Evolutionary conservation across 2,888 invertebrate genomes (phyloP), one percentile per base, ranked within the genome.

Genomic region (Stegana nigrithorax): DNA sequence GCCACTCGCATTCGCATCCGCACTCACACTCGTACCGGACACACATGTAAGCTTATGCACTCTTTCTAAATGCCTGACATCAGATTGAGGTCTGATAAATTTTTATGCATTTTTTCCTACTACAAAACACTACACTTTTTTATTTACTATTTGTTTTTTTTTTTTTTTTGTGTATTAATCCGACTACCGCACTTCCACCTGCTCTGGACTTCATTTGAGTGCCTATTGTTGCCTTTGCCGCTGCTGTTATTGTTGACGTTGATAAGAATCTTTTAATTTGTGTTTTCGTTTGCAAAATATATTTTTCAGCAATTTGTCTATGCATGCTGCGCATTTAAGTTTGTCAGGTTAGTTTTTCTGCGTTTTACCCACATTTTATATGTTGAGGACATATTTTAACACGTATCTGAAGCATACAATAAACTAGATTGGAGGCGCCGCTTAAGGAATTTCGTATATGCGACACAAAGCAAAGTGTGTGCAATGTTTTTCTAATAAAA

Each of bases 181-280:
- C n/a, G n/a, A n/a, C n/a, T 27, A 5, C 26, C 17, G 14, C 17
- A 14, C 27, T 51, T 27, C 17, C n/a, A 4, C 21, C 6, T 14
- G 14, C 39, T n/a, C 39, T 39, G 36, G n/a, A n/a, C n/a, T n/a
- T n/a, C n/a, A n/a, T n/a, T n/a, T n/a, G n/a, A n/a, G n/a, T n/a
- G n/a, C n/a, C n/a, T n/a, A n/a, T n/a, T n/a, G n/a, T n/a, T n/a
- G n/a, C n/a, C n/a, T n/a, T n/a, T n/a, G n/a, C n/a, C 4, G 53
- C 36, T 39, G 32, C 14, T 39, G 10, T n/a, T n/a, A n/a, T n/a
- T 55, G 53, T 55, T 55, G 53, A 55, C 21, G 53, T 27, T 7
- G 53, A 55, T 55, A 55, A 55, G 53, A 55, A 55, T 36, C 53
- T 55, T 55, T 55, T 55, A 55, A 55, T 55, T 55, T 55, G 32